phyloP scores from a whole-genome alignment of 2,888 invertebrate genomes.

The Drosophila falleni region DNA sequence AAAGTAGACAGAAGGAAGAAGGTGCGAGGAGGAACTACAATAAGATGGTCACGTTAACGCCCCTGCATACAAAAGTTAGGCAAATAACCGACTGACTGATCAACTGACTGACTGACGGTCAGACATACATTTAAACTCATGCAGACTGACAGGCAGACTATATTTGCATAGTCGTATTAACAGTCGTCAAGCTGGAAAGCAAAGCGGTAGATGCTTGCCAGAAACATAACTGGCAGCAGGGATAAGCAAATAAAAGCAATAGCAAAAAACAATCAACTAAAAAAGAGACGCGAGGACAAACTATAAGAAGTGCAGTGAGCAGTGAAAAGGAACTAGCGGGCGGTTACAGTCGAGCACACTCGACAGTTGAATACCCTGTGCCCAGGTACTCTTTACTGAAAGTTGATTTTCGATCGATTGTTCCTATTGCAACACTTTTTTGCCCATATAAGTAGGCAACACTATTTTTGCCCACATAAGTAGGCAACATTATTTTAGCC shows the following conservation, averaged over 20 bases:
- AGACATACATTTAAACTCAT: background rate
- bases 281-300: slow-evolving; percentile 4
- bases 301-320: slow-evolving; percentile 19
- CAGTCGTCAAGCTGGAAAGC: slow-evolving; percentile 12
- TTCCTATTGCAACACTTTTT: no score
- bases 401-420: no score
- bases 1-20: background rate
- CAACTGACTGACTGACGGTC: slow-evolving; percentile 25
- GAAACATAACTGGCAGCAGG: slow-evolving; percentile 39
- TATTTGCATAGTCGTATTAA: slow-evolving; percentile 51
- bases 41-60: slow-evolving; percentile 38
- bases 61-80: slow-evolving; percentile 37
- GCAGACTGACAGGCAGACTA: slow-evolving; percentile 28
- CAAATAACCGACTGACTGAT: slow-evolving; percentile 57
- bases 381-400: no score
- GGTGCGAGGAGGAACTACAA: slow-evolving; percentile 40
- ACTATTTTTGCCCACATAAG: no score
- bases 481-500: no score
- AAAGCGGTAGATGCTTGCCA: slow-evolving; percentile 29
- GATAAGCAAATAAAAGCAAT: slow-evolving; percentile 37
- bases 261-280: slow-evolving; percentile 11
- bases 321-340: no score
- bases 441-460: no score
- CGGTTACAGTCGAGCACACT: no score
- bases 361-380: no score